Evolutionary conservation across 2,113 vertebrate species (phyloP), one percentile per base, ranked within the genome.

Genomic region (Amphilophus citrinellus): DNA sequence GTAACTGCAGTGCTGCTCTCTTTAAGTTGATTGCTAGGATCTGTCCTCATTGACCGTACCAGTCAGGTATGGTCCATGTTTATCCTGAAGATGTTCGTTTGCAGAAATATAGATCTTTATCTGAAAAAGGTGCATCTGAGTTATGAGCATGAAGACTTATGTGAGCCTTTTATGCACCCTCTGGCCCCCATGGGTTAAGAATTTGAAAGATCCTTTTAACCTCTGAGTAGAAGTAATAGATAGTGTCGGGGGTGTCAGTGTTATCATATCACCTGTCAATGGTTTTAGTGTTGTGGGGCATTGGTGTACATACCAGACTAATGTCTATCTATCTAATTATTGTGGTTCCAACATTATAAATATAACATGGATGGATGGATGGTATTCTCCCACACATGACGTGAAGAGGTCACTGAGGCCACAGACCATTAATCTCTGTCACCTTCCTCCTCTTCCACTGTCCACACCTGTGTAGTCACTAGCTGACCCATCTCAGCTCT

Each of bases 391-490:
- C 18, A n/a, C 39, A 11, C 3, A 14, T 53, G 15, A 66, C 27
- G 65, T 57, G 11, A 58, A 58, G 60, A 50, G 57, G 42, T 79
- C 10, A 53, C 42, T 47, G 15, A 58, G 56, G 9, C 47, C 60
- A 20, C 27, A 56, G 37, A 35, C 61, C 86, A 88, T 94, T 82
- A 30, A 75, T 93, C 92, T 89, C 84, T 90, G 92, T 88, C 92
- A 84, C 85, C 71, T 86, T 80, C 85, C 56, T 56, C 80, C 62
- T 87, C 81, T 42, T 79, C 27, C 87, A 87, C 90, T 91, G 79
- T 94, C 90, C 88, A 82, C 94, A 95, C 94, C 92, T 94, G 92
- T 88, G 84, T 89, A 58, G 80, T 76, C 37, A 78, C 83, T 90
- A 90, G 93, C 58, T 95, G 92, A 93, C 90, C 92, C 91, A n/a